phyloP scores from a whole-genome alignment of 2,113 vertebrate genomes.

The Chrysemys picta region DNA sequence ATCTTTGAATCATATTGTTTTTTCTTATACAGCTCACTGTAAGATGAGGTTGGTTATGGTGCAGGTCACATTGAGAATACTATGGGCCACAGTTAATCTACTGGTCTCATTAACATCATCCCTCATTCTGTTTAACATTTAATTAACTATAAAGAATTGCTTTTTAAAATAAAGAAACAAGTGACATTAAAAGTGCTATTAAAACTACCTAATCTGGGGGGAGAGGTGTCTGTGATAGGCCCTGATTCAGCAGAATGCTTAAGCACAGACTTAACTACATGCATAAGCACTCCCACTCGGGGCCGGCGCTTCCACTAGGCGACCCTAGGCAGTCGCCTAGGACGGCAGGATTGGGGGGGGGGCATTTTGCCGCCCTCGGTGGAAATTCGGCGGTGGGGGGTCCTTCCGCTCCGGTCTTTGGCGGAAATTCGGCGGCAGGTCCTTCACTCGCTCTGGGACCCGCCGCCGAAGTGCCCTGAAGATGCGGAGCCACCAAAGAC shows the following conservation, averaged over 20 bases:
- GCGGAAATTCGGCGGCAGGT: too few species aligned
- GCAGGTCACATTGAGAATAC: not conserved
- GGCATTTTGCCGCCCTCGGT: too few species aligned
- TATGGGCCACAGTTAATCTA: not conserved
- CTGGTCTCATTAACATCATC: not conserved
- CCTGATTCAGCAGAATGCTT: not conserved
- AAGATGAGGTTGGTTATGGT: not conserved
- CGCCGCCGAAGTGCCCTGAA: too few species aligned
- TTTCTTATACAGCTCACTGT: not conserved
- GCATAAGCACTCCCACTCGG: accelerated
- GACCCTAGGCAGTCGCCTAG: too few species aligned
- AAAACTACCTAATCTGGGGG: not conserved
- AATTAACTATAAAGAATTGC: not conserved
- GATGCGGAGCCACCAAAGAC: too few species aligned
- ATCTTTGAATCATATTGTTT: not conserved
- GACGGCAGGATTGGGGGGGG: too few species aligned
- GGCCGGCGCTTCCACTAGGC: too few species aligned
- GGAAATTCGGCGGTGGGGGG: too few species aligned
- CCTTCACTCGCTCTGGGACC: too few species aligned
- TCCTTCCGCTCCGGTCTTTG: too few species aligned
- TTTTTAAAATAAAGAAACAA: not conserved
- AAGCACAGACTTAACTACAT: not conserved
- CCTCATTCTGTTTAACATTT: not conserved
- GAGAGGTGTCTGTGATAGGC: accelerated
- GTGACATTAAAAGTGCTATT: not conserved